Conservation (phyloP, 2,888 invertebrate species). For the Operophtera brumata region DNA sequence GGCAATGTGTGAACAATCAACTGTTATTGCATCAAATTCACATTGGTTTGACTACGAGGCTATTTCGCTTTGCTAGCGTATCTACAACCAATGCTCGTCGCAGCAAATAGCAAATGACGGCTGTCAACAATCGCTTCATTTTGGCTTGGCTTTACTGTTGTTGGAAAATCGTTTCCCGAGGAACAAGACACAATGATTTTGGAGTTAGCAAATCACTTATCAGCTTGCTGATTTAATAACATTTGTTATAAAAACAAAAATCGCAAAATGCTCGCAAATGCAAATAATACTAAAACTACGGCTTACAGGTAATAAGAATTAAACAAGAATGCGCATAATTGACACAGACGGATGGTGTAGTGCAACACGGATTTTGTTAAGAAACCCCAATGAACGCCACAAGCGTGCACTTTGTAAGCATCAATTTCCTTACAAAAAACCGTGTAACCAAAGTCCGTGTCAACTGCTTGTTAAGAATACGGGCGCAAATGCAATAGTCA, state of each 20-base stretch:
- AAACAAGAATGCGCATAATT: too few relatives aligned
- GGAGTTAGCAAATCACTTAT: background rate
- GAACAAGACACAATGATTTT: background rate
- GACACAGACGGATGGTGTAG: too few relatives aligned
- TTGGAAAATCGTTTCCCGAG: background rate
- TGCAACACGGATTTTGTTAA: too few relatives aligned
- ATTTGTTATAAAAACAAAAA: too few relatives aligned
- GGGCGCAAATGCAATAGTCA: too few relatives aligned
- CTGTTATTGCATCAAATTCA: constrained; percentile 2
- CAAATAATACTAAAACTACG: constrained; percentile 7
- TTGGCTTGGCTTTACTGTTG: background rate
- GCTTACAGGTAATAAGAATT: too few relatives aligned
- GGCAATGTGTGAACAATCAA: background rate
- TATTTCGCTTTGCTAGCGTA: constrained; percentile 1
- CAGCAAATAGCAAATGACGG: background rate
- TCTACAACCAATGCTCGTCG: background rate
- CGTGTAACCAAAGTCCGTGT: too few relatives aligned
- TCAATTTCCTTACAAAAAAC: too few relatives aligned
- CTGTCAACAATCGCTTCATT: constrained; percentile 3
- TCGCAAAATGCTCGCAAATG: constrained; percentile 3
- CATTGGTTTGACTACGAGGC: background rate
- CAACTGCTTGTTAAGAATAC: too few relatives aligned
- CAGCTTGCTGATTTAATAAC: background rate
- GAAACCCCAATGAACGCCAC: too few relatives aligned
- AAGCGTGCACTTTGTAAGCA: too few relatives aligned